These are phyloP conservation scores for Rhynchomys soricoides DNA, from an alignment of 2,113 vertebrate genomes.

Conservation along the genomic window DNA sequence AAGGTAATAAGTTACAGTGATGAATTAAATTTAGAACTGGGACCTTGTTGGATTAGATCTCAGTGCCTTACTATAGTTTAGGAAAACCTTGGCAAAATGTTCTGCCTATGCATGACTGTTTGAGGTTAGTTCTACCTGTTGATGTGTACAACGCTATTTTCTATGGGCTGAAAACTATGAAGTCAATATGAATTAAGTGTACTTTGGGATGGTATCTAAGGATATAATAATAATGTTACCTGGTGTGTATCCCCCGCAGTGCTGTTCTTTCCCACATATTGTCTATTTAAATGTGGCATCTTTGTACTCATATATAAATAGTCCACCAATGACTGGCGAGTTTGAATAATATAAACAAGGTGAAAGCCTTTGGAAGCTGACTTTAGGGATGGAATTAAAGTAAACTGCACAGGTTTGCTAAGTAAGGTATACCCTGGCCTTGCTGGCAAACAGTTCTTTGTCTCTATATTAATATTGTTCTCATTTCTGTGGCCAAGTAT, in stretches of 20 bases:
- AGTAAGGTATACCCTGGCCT: not conserved
- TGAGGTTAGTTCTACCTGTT: not conserved
- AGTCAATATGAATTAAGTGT: not conserved
- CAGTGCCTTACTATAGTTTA: not conserved
- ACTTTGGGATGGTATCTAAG: slow-evolving; percentile 18
- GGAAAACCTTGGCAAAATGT: not conserved
- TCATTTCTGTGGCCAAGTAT: not conserved
- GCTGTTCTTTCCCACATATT: not conserved
- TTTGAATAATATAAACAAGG: not conserved
- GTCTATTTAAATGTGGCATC: not conserved
- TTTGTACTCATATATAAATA: not conserved
- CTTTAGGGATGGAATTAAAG: not conserved
- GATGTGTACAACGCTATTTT: not conserved
- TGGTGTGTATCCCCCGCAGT: not conserved
- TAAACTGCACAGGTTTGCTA: not conserved
- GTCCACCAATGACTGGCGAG: not conserved
- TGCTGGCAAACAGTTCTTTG: not conserved
- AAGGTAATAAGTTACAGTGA: not conserved
- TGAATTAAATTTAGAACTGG: not conserved
- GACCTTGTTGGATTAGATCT: not conserved
- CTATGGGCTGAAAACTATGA: not conserved
- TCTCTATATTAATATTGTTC: not conserved
- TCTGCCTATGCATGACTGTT: not conserved
- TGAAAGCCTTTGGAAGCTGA: not conserved
- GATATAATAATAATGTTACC: not conserved